A percentile compares a stretch with the other conserved stretches of the same genome.
These are phyloP conservation scores for Stictonetta naevosa DNA, from an alignment of 2,113 vertebrate species.

Conservation along the genomic window DNA sequence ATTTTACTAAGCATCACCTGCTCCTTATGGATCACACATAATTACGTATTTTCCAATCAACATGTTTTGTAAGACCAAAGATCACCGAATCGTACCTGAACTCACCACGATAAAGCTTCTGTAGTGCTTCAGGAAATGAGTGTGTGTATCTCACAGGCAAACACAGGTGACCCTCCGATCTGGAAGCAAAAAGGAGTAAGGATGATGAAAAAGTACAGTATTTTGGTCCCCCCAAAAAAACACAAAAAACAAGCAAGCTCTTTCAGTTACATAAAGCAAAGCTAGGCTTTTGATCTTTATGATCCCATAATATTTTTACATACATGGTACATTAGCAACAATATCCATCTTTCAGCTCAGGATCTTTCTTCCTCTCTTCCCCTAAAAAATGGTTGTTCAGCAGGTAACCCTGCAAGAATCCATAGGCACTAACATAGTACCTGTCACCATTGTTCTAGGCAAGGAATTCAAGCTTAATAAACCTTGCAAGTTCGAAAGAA, in stretches of 20 bases:
- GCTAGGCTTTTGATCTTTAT: neutral
- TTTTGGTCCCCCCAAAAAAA: neutral
- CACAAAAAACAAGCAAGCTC: neutral
- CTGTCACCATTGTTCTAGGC: neutral
- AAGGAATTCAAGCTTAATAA: neutral
- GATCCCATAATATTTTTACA: neutral
- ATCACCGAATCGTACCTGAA: slow-evolving; percentile 89
- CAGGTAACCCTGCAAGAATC: neutral
- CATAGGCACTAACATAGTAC: neutral
- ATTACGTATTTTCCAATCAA: neutral
- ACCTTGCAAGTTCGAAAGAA: neutral
- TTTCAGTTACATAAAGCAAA: neutral
- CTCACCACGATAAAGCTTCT: slow-evolving; percentile 90
- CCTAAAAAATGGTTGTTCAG: neutral
- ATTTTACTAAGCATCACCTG: neutral
- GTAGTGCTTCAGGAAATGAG: slow-evolving; percentile 92
- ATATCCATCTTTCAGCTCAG: neutral
- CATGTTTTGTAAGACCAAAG: neutral
- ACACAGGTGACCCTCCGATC: slow-evolving; percentile 95
- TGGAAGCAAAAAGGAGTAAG: slow-evolving; percentile 26
- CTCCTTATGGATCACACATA: neutral
- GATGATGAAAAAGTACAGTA: neutral
- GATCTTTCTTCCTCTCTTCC: neutral
- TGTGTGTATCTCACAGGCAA: slow-evolving; percentile 92
- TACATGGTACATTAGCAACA: neutral